phyloP scores from a whole-genome alignment of 2,888 invertebrate species.

The Philaethria dido region DNA sequence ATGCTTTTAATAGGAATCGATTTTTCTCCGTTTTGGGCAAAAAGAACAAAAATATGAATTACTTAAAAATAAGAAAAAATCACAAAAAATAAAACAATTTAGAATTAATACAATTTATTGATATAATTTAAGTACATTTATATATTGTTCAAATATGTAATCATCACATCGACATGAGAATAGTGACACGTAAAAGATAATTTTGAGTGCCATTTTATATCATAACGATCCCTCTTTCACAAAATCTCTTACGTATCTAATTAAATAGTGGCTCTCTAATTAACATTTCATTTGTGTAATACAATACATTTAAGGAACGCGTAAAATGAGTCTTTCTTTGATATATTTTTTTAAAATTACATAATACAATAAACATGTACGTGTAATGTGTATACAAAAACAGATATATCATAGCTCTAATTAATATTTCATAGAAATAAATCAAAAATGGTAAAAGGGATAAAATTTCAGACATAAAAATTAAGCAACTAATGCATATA shows the following conservation, averaged over 20 bases:
- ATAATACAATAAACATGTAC: constrained; percentile 11
- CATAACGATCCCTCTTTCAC: constrained; percentile 28
- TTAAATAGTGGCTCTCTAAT: constrained; percentile 42
- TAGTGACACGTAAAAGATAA: constrained; percentile 38
- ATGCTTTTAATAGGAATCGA: too few species aligned
- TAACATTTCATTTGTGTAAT: constrained; percentile 38
- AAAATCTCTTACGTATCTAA: constrained; percentile 40
- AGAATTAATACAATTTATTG: constrained; percentile 53
- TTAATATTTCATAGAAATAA: constrained; percentile 2
- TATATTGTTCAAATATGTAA: constrained; percentile 48
- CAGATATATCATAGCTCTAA: constrained; percentile 6
- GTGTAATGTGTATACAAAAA: constrained; percentile 28
- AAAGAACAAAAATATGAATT: too few species aligned
- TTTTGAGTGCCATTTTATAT: constrained; percentile 32
- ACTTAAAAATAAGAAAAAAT: too few species aligned
- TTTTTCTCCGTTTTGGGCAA: too few species aligned
- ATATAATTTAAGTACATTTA: constrained; percentile 52
- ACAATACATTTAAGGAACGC: constrained; percentile 45
- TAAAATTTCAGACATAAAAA: constrained; percentile 4
- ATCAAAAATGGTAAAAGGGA: constrained; percentile 6
- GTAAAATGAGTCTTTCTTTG: constrained; percentile 44
- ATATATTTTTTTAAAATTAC: constrained; percentile 37
- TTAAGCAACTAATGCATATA: not conserved
- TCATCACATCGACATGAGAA: constrained; percentile 46
- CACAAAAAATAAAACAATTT: constrained; percentile 33